Base-by-base conservation (phyloP, 2,113 vertebrate genomes). In the Sebastes schlegelii region DNA sequence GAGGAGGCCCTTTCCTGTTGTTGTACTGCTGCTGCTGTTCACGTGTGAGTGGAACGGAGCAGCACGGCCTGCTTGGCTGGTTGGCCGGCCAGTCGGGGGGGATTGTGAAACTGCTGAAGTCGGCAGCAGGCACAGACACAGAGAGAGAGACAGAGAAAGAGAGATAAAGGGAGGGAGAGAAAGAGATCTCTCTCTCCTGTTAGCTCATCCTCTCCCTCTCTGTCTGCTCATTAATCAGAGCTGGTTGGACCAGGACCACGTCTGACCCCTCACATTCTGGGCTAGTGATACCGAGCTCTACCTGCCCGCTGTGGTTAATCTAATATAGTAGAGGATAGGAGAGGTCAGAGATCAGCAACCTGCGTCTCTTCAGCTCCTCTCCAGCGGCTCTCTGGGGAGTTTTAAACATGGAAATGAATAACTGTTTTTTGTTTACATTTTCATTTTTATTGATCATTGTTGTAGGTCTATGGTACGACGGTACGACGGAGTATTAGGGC, bases 21-120 rank as follows among this genome's bases (percentile, higher is more conserved):
- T 92, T 91, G 85, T 70, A 79, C 89, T 78, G 86, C 82, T 78
- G 86, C 82, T 83, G 93, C 89, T 79, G 87, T 86, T 86, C 87
- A 83, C 93, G 91, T 91, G 90, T 89, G 91, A 90, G 86, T 79
- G 89, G 91, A 90, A 89, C 73, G 45, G 91, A 90, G 89, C 86
- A 88, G 87, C 85, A 88, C 91, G 54, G 88, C 74, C 84, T 89
- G 92, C 89, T 87, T 51, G 85, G 70, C 84, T 84, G 85, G 71
- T 75, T 90, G 90, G 89, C 90, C 76, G 89, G 81, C 83, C 57
- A 64, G 83, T 79, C 7, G 65, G 90, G 93, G 65, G 90, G 93
- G 93, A 95, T 95, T 95, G 94, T 94, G 94, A 95, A 95, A 96
- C 89, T 95, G 95, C 95, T 95, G 94, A 95, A 94, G 94, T 94